These are phyloP conservation scores for Psammodynastes pulverulentus DNA, from an alignment of 2,113 vertebrate species.

Conservation along the genomic window DNA sequence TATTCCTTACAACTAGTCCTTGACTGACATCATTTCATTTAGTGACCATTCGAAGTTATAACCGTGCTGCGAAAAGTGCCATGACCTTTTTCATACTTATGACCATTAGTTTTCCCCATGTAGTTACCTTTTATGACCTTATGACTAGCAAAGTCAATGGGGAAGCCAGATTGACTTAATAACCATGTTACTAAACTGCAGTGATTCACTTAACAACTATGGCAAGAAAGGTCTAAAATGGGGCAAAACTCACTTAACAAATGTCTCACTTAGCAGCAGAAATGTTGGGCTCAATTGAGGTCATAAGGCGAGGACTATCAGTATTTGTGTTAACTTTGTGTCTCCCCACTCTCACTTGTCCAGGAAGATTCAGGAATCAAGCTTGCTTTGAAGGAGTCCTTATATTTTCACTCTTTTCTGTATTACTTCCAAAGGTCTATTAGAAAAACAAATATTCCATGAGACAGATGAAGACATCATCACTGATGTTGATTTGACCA, in stretches of 20 bases:
- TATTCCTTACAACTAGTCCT: neutral
- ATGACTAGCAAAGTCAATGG: neutral
- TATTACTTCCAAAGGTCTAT: slow-evolving; percentile 73
- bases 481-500: slow-evolving; percentile 80
- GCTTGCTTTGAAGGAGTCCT: neutral
- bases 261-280: neutral
- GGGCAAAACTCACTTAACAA: neutral
- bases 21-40: neutral
- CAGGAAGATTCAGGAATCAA: neutral
- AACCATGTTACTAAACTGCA: neutral
- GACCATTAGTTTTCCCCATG: neutral
- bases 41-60: neutral
- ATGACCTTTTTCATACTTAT: neutral
- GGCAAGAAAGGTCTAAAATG: neutral
- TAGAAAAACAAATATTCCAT: slow-evolving; percentile 81
- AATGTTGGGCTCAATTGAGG: neutral
- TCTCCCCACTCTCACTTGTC: neutral
- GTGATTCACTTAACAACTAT: neutral
- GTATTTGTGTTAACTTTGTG: neutral
- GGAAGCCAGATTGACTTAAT: neutral
- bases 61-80: neutral
- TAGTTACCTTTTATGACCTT: neutral
- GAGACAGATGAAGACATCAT: slow-evolving; percentile 83
- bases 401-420: slow-evolving; percentile 11
- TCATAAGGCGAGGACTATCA: neutral